Conservation (phyloP, 2,113 vertebrate species). For the Heliornis fulica region DNA sequence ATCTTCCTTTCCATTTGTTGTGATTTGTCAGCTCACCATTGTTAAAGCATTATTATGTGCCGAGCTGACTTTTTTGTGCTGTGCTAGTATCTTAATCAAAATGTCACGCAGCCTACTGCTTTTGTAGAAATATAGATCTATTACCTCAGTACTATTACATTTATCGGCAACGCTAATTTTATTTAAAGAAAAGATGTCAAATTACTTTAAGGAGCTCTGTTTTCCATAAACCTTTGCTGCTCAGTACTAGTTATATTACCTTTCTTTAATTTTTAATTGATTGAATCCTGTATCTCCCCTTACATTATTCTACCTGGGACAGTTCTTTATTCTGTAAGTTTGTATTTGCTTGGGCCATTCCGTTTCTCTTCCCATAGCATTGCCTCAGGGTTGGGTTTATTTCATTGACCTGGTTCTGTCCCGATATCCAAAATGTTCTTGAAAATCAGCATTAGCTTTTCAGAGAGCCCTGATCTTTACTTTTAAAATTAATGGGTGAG, state of each 20-base stretch:
- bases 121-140: neutral
- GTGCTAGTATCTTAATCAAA: neutral
- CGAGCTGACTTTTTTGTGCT: neutral
- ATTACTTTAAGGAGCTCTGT: constrained; percentile 55
- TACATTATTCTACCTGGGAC: neutral
- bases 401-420: neutral
- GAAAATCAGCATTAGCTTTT: neutral
- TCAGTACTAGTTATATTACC: constrained; percentile 36
- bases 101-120: neutral
- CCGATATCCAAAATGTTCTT: neutral
- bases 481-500: neutral
- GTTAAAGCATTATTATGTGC: neutral
- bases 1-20: neutral
- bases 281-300: neutral
- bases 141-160: constrained; percentile 47
- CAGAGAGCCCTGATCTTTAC: neutral
- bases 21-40: neutral
- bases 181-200: constrained; percentile 60
- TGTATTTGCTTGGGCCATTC: neutral
- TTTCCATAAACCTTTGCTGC: constrained; percentile 48
- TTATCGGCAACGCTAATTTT: constrained; percentile 49
- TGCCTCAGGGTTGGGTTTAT: neutral
- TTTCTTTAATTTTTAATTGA: constrained; percentile 55
- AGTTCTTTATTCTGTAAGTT: neutral
- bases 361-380: neutral